Percentiles rank a stretch among this genome's conserved stretches.
Evolutionary conservation across 2,113 vertebrate genomes (phyloP).

Genomic region (Fukomys damarensis): DNA sequence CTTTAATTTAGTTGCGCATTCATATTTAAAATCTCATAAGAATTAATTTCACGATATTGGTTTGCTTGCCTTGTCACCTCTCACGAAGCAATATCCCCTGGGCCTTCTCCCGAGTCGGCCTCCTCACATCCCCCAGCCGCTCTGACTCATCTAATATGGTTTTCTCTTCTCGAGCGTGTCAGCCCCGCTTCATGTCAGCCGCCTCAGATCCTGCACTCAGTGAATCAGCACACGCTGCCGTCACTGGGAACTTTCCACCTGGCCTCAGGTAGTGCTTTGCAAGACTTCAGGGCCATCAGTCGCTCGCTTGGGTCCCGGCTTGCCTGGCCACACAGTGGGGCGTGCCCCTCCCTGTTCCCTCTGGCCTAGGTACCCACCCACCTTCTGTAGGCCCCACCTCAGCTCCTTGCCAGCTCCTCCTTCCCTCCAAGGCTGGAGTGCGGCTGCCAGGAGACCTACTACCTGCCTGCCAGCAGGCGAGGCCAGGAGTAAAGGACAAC

Average conservation of each 20-base stretch:
- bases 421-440: background rate
- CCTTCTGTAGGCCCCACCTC: background rate
- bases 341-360: too few species aligned
- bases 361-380: rapidly evolving
- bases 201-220: background rate
- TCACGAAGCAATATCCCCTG: background rate
- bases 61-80: conserved; percentile 20
- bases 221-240: background rate
- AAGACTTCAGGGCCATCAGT: background rate
- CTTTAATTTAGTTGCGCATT: conserved; percentile 58
- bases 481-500: background rate
- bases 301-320: background rate
- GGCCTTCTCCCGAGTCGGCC: background rate
- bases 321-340: background rate
- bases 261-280: background rate
- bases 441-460: background rate
- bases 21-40: conserved; percentile 71
- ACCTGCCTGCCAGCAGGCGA: background rate
- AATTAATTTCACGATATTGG: conserved; percentile 15
- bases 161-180: conserved; percentile 48
- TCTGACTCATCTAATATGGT: conserved; percentile 63
- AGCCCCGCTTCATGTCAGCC: background rate
- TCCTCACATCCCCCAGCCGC: background rate
- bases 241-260: background rate
- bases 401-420: background rate